phyloP scores from a whole-genome alignment of 1,140 invertebrate genomes.

The Bombus impatiens region DNA sequence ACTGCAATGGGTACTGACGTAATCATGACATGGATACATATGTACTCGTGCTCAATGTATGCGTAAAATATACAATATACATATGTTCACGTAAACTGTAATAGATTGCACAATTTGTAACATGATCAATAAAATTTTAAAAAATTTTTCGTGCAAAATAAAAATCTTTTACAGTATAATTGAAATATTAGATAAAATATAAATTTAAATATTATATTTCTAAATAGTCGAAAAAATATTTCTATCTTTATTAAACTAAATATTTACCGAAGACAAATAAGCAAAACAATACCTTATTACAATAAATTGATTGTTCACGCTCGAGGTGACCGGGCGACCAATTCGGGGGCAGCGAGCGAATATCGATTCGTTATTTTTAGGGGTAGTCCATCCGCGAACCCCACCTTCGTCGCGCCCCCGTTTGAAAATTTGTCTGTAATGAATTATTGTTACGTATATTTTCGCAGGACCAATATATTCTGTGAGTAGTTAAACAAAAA shows the following conservation, averaged over 20 bases:
- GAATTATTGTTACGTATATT: constrained; percentile 17
- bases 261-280: background rate
- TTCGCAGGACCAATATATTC: background rate
- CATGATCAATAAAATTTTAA: background rate
- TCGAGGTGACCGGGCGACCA: constrained; percentile 58
- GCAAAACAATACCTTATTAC: constrained; percentile 19
- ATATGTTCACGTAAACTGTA: background rate
- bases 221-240: background rate
- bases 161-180: background rate
- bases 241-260: background rate
- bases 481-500: background rate
- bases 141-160: background rate
- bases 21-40: constrained; percentile 49
- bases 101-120: constrained; percentile 16
- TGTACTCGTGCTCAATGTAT: background rate
- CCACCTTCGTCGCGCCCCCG: constrained; percentile 61
- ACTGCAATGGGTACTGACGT: constrained; percentile 62
- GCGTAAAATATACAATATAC: background rate
- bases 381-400: constrained; percentile 68
- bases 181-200: background rate
- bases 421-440: constrained; percentile 61
- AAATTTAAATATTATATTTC: background rate
- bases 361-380: constrained; percentile 79
- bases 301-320: constrained; percentile 61
- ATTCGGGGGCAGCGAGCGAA: constrained; percentile 68